Evolutionary conservation across 2,888 invertebrate genomes (phyloP).

Genomic region (Dioctria linearis): DNA sequence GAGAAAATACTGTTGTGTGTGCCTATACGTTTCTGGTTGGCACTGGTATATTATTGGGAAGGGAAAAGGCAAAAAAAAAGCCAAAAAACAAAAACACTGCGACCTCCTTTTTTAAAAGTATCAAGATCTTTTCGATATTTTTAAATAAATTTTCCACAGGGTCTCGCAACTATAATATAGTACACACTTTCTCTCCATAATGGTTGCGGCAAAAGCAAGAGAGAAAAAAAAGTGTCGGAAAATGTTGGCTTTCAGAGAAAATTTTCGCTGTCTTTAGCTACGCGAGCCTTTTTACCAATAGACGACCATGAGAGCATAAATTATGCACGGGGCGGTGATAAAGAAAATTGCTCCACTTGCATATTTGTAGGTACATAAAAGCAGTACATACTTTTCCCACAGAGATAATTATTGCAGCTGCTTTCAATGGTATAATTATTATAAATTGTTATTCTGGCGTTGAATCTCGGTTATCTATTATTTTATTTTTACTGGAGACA

Average conservation of each 20-base stretch:
- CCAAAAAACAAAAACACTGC: conserved; percentile 16
- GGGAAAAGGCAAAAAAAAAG: too few species aligned
- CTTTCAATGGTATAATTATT: conserved; percentile 23
- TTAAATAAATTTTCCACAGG: conserved; percentile 39
- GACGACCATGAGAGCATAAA: background rate
- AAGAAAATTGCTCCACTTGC: conserved; percentile 44
- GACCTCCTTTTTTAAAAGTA: conserved; percentile 33
- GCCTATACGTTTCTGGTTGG: background rate
- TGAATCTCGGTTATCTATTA: background rate
- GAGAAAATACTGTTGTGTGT: conserved; percentile 19
- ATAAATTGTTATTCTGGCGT: conserved; percentile 23
- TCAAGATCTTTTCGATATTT: conserved; percentile 44
- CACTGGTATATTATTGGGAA: too few species aligned
- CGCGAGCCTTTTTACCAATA: conserved; percentile 25
- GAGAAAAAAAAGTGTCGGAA: background rate
- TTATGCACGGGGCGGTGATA: conserved; percentile 40
- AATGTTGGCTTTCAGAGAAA: background rate
- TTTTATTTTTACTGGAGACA: too few species aligned
- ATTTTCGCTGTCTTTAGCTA: conserved; percentile 12
- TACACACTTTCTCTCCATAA: too few species aligned
- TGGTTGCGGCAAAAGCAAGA: background rate
- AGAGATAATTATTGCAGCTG: conserved; percentile 23
- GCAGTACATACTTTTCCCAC: conserved; percentile 7
- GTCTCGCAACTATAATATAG: background rate
- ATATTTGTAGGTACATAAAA: conserved; percentile 4